phyloP scores from a whole-genome alignment of 2,113 vertebrate genomes.

The Neolamprologus longior region DNA sequence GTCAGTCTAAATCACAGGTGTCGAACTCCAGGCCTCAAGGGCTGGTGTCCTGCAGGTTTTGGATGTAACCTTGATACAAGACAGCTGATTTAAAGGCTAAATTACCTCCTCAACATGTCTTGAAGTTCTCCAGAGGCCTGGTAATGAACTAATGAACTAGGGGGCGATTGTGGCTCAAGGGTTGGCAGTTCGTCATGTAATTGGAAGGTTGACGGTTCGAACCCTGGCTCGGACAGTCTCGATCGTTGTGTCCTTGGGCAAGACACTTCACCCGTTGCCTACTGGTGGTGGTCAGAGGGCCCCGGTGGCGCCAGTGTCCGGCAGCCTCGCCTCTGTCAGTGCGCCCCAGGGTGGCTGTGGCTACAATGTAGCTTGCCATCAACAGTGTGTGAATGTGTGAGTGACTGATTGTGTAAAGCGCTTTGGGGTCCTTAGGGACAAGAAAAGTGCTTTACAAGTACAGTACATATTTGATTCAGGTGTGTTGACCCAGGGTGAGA shows the following conservation, averaged over 20 bases:
- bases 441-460: neutral
- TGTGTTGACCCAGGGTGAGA: neutral
- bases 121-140: neutral
- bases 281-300: neutral
- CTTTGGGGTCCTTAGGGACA: neutral
- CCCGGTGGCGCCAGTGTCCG: fast-evolving
- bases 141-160: neutral
- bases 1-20: neutral
- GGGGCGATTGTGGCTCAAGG: neutral
- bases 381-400: neutral
- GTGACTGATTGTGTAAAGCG: neutral
- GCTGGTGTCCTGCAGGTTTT: neutral
- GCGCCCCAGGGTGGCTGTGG: neutral
- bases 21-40: neutral
- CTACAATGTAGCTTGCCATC: neutral
- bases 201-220: neutral
- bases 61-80: neutral
- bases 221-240: neutral
- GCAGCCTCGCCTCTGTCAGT: neutral
- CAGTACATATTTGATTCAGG: neutral
- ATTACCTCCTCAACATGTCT: neutral
- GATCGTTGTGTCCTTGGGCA: neutral
- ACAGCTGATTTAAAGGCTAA: neutral
- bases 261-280: neutral
- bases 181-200: no score